phyloP scores from a whole-genome alignment of 2,113 vertebrate species.

The Silurus glanis region DNA sequence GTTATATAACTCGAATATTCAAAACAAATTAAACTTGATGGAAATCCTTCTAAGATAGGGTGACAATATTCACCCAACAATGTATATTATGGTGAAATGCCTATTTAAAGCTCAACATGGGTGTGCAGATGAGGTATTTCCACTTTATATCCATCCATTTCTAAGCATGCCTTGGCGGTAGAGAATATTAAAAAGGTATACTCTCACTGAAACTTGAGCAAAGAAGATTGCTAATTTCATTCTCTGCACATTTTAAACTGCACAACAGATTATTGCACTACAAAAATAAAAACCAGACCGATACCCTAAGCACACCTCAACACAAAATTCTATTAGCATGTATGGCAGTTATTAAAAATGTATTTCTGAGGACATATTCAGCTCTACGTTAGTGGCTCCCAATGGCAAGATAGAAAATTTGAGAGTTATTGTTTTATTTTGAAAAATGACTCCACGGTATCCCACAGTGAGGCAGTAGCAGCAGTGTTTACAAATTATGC shows the following conservation, averaged over 20 bases:
- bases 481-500: not conserved
- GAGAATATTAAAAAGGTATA: not conserved
- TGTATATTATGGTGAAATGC: not conserved
- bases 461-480: not conserved
- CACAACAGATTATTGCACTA: not conserved
- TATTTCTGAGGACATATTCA: constrained; percentile 16
- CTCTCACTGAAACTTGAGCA: not conserved
- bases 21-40: not conserved
- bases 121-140: not conserved
- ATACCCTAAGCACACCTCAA: not conserved
- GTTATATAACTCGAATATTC: not conserved
- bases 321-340: not conserved
- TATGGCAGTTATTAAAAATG: constrained; percentile 35
- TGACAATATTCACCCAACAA: not conserved
- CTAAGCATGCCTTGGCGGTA: not conserved
- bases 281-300: not conserved
- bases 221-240: not conserved
- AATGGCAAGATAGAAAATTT: not conserved
- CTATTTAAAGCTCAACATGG: not conserved
- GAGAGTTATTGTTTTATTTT: not conserved
- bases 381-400: not conserved
- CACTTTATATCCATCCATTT: not conserved
- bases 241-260: not conserved
- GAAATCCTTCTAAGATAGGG: not conserved
- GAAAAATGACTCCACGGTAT: not conserved